Conservation (phyloP, 2,888 invertebrate genomes). For the Mycalesis mineus region DNA sequence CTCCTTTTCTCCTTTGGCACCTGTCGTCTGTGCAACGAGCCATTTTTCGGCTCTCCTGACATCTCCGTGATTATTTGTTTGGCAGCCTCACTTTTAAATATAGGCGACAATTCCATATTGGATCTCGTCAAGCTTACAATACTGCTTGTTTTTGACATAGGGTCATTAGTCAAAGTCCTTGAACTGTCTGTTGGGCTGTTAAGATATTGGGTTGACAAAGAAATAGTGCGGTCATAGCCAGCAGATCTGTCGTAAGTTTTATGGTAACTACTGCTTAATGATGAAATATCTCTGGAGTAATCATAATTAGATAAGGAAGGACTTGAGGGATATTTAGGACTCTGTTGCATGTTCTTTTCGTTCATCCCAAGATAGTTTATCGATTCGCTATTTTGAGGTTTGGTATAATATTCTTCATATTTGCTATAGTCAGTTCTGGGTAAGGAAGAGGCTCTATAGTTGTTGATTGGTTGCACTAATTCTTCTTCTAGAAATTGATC, state of each 20-base stretch:
- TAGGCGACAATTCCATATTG: conserved; percentile 82
- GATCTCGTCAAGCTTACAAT: conserved; percentile 66
- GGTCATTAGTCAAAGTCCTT: conserved; percentile 68
- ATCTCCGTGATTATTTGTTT: conserved; percentile 91
- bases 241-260: conserved; percentile 57
- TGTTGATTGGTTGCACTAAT: conserved; percentile 57
- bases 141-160: conserved; percentile 69
- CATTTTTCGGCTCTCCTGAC: conserved; percentile 78
- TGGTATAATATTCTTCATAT: conserved; percentile 61
- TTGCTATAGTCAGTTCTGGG: conserved; percentile 68
- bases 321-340: conserved; percentile 70
- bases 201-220: conserved; percentile 65
- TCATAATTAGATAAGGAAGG: conserved; percentile 71
- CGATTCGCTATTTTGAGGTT: conserved; percentile 46
- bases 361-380: conserved; percentile 51
- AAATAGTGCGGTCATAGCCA: conserved; percentile 57
- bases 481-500: conserved; percentile 74
- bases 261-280: conserved; percentile 63
- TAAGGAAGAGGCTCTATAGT: conserved; percentile 72
- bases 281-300: conserved; percentile 64
- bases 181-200: conserved; percentile 70
- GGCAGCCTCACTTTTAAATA: conserved; percentile 92
- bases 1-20: conserved; percentile 90
- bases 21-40: conserved; percentile 80
- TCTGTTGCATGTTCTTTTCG: conserved; percentile 63